These are phyloP conservation scores for Astreopora myriophthalma DNA, from an alignment of 64 coral and sea anemone genomes.

Conservation along the genomic window DNA sequence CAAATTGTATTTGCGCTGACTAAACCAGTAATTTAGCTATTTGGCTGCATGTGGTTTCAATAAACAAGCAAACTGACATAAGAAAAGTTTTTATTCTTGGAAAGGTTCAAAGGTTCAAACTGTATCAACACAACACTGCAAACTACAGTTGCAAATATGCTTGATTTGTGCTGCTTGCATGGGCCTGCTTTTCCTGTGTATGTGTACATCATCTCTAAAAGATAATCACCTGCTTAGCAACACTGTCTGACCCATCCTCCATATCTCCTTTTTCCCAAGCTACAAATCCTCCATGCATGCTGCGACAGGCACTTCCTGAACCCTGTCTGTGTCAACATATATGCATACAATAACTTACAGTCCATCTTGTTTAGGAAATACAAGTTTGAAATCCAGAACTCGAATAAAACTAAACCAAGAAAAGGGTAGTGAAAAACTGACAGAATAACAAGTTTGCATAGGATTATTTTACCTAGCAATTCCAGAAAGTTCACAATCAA, in stretches of 20 bases:
- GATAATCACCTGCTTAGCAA: constrained; percentile 76
- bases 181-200: too few relatives aligned
- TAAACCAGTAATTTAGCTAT: too few relatives aligned
- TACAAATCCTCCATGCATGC: constrained; percentile 97
- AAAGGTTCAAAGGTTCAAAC: too few relatives aligned
- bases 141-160: neutral
- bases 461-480: constrained; percentile 87
- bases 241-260: constrained; percentile 82
- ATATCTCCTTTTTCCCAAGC: constrained; percentile 79
- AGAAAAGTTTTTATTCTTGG: neutral
- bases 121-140: neutral
- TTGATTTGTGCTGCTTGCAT: too few relatives aligned
- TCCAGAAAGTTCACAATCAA: constrained; percentile 77
- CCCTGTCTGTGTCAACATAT: constrained; percentile 58
- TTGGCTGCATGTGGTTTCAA: too few relatives aligned
- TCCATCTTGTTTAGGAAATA: neutral
- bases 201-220: neutral
- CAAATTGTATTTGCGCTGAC: too few relatives aligned
- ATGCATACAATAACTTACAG: too few relatives aligned
- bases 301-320: constrained; percentile 96
- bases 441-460: neutral
- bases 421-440: too few relatives aligned
- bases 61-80: constrained; percentile 68
- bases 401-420: neutral
- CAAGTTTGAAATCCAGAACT: neutral